Base-by-base conservation (phyloP, 2,113 vertebrate species). In the Brevimyrus niger region DNA sequence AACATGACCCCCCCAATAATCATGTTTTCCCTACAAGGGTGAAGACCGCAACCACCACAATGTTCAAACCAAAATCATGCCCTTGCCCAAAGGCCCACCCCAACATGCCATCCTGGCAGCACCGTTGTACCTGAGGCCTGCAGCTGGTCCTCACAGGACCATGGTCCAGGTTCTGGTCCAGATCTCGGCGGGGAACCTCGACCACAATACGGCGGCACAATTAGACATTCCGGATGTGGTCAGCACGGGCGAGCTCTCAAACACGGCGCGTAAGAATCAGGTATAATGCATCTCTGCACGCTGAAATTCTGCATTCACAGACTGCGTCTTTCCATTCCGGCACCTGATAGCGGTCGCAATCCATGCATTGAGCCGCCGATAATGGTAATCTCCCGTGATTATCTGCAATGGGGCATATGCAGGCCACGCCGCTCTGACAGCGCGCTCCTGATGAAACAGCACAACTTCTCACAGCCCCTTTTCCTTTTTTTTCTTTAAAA, bases 331-430 rank as follows among this genome's bases (percentile, higher is more conserved):
- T 73, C 15, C 83, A 90, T 92, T 65, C 27, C 23, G 48, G 86
- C 86, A 44, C 90, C 48, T 53, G 48, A 87, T 90, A 89, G 89
- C 90, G 85, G 93, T 93, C 91, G 92, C 92, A 89, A 93, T 93
- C 91, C 91, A 91, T 89, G 93, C 91, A 88, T 92, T 93, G 94
- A 94, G 94, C 93, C 88, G 90, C 91, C 91, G 93, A 95, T 96
- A 94, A 94, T 94, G 92, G 94, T 95, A 94, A 96, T 96, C 95
- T 94, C 91, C 91, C 35, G 89, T 93, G 95, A 95, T 95, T 94
- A 96, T 96, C 95, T 94, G 91, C 93, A 93, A 91, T 91, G 94
- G 92, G 91, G 93, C 93, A 96, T 94, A 95, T 95, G 94, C 91
- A 93, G 91, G 92, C 94, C 93, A 94, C 93, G 93, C 91, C 85